Evolutionary conservation across 2,113 vertebrate species (phyloP), one percentile per base, ranked within the genome.

Genomic region (Donacobius atricapilla): DNA sequence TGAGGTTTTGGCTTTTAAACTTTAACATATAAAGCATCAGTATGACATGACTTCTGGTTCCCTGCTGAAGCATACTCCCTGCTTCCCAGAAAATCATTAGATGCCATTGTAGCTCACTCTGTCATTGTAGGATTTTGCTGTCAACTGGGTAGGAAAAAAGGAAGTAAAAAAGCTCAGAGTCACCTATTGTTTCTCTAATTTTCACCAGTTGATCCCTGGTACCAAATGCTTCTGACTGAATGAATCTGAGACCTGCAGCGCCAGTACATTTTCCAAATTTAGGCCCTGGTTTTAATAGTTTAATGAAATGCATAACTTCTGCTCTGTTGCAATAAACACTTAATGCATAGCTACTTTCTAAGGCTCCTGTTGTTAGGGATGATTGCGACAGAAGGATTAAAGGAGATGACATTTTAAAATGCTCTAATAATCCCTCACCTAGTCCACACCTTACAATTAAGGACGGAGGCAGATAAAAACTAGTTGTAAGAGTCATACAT

Each of bases 1-100:
- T 58, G 44, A 72, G 56, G 33, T 48, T 80, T 83, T 2, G 22
- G 31, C 14, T 78, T 95, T 94, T 70, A 81, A 90, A 72, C 68
- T 56, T 68, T 7, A 68, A 45, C 47, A 60, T 24, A 54, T 50
- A 73, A 93, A 88, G n/a, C 47, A 86, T 71, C 57, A 61, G 40
- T 45, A n/a, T 57, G 73, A 75, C 44, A 28, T 11, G 24, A 28
- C 61, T 93, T 81, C 84, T 89, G 73, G 28, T 66, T 91, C 81
- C 84, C 81, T 75, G 76, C 44, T 1, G 51, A 75, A 93, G 51
- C 40, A 10, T 30, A 78, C 83, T 87, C 89, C 56, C 51, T 83
- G 69, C 78, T 84, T 89, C 73, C 42, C 66, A 96, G 54, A 94
- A 87, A 95, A 93, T 69, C 75, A 63, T 72, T 86, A 87, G 84